These are phyloP conservation scores for Spodoptera littoralis DNA, from an alignment of 2,888 invertebrate genomes.

Conservation along the genomic window DNA sequence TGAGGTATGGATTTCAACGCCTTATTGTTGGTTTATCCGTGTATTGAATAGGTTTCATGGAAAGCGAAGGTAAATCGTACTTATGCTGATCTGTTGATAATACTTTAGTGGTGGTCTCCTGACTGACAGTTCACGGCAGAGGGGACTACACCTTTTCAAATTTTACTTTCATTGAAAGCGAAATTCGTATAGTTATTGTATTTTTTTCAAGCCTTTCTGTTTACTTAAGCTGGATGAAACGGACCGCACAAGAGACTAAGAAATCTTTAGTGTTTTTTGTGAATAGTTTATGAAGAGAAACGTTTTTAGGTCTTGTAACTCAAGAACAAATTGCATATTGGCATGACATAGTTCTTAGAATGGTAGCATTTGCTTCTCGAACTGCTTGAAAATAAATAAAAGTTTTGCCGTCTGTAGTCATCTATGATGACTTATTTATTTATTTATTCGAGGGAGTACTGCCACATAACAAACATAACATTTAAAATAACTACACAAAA, in stretches of 20 bases:
- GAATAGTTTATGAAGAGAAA: too few species aligned
- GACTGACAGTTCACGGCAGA: constrained; percentile 79
- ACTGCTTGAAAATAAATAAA: neutral
- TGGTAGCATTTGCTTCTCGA: constrained; percentile 18
- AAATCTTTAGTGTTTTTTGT: too few species aligned
- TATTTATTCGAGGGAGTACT: too few species aligned
- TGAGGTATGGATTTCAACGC: constrained; percentile 87
- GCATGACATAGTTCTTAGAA: neutral
- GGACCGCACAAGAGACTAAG: constrained; percentile 42
- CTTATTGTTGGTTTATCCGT: constrained; percentile 83
- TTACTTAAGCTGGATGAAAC: constrained; percentile 31
- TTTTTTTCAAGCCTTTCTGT: constrained; percentile 39
- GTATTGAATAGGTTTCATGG: constrained; percentile 78
- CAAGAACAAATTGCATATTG: too few species aligned
- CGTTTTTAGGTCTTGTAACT: too few species aligned
- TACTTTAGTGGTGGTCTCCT: constrained; percentile 79
- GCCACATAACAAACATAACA: too few species aligned
- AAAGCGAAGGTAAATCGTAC: constrained; percentile 80
- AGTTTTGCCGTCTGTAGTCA: too few species aligned
- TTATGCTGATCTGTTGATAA: constrained; percentile 75
- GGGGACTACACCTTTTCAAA: constrained; percentile 64
- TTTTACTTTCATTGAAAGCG: constrained; percentile 75
- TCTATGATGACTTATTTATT: too few species aligned
- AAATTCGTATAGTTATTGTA: constrained; percentile 51
- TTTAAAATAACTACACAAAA: too few species aligned